Evolutionary conservation across 2,113 vertebrate genomes (phyloP).

Genomic region (Herpailurus yagouaroundi): DNA sequence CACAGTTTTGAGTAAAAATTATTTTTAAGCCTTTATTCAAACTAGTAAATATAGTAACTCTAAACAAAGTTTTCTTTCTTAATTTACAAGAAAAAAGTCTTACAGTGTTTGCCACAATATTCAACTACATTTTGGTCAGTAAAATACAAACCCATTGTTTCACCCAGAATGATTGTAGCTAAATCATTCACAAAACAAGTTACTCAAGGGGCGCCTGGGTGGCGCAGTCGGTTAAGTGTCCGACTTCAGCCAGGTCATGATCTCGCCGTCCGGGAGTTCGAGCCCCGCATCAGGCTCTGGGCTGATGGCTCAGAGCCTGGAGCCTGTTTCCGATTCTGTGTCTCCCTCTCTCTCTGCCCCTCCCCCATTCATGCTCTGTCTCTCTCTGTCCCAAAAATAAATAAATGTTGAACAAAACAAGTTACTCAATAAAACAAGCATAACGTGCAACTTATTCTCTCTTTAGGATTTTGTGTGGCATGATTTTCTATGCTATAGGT

Average conservation of each 20-base stretch:
- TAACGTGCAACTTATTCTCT: not conserved
- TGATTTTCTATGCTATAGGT: not conserved
- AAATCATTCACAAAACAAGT: not conserved
- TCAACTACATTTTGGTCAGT: not conserved
- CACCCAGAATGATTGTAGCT: not conserved
- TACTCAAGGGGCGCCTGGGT: no score
- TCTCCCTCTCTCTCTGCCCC: no score
- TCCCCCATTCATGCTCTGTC: no score
- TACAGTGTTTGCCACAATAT: not conserved
- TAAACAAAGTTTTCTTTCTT: not conserved
- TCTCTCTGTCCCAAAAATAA: no score
- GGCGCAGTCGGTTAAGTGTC: no score
- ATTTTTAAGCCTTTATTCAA: not conserved
- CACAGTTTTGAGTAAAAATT: not conserved
- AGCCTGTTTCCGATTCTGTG: no score
- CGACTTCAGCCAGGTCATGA: no score
- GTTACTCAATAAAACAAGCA: not conserved
- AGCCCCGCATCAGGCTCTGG: no score
- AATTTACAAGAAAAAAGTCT: not conserved
- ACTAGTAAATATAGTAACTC: not conserved
- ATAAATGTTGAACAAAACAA: no score
- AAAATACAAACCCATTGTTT: not conserved
- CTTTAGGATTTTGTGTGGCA: not conserved
- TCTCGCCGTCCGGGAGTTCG: no score
- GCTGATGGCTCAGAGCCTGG: no score